These are phyloP conservation scores for Scaptomyza reducta DNA, from an alignment of 2,888 invertebrate species.

Conservation along the genomic window DNA sequence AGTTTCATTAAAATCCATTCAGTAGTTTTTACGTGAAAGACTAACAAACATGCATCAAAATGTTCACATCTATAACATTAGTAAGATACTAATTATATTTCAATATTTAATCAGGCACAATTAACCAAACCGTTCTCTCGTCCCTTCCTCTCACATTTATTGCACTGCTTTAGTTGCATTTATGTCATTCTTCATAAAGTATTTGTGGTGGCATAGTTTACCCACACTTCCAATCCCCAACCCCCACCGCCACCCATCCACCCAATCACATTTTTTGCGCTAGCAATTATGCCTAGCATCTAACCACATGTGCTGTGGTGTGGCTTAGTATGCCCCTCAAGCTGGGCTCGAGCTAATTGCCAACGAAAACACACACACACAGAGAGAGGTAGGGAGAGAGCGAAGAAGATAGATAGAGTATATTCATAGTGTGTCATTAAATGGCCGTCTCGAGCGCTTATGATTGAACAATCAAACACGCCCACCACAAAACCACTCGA, in stretches of 20 bases:
- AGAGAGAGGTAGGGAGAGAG: neutral
- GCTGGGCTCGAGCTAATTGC: constrained; percentile 53
- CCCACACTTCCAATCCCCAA: neutral
- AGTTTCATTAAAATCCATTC: too few species aligned
- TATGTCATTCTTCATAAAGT: neutral
- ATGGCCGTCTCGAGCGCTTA: constrained; percentile 47
- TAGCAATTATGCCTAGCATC: constrained; percentile 38
- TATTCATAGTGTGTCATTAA: constrained; percentile 67
- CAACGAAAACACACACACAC: constrained; percentile 44
- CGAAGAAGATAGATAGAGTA: neutral
- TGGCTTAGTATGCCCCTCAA: neutral
- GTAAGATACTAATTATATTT: too few species aligned
- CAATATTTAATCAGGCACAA: too few species aligned
- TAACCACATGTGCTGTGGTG: constrained; percentile 1
- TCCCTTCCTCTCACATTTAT: neutral
- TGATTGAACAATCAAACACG: constrained; percentile 78
- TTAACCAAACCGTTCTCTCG: too few species aligned
- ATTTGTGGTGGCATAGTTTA: neutral
- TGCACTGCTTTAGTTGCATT: neutral
- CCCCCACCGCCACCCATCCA: neutral
- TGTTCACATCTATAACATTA: too few species aligned
- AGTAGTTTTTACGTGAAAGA: too few species aligned
- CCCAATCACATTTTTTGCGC: constrained; percentile 27
- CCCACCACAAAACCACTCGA: constrained; percentile 35
- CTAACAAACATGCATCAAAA: too few species aligned